Evolutionary conservation across 2,888 invertebrate genomes (phyloP), one percentile per base, ranked within the genome.

Genomic region (Pherbina coryleti): DNA sequence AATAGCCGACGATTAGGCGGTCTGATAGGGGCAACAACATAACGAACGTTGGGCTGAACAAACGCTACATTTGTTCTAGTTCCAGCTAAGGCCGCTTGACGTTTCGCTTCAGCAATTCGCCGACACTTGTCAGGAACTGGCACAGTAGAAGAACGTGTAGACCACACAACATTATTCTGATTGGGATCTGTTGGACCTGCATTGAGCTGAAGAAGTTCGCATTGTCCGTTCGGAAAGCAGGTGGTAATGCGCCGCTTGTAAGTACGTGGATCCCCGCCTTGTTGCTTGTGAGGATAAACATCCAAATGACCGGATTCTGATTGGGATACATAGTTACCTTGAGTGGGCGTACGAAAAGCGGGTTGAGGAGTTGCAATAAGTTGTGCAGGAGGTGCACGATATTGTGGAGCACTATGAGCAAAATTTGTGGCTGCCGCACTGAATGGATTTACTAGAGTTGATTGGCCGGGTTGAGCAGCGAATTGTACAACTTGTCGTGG

Each of bases 201-300:
- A 51, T 66, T 79, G 22, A 86, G 76, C 4, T 74, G 78, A 64
- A 79, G 44, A 14, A 79, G 80, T 67, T 84, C 83, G 70, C 87
- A 87, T 2, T 81, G 82, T 0, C 86, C 86, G 28, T 79, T 82
- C 0, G 82, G 78, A 17, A 80, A 79, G 37, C 87, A 87, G 37
- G 81, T 85, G 66, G 78, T 84, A 8, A 86, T 81, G 64, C 80
- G 66, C 25, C 88, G 86, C 17, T 82, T 78, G 80, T 79, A 86
- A 25, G 79, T 76, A 1, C 86, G 82, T 4, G 82, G 72, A 34
- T 84, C 85, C 0, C 85, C 86, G 0, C 80, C 74, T 5, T 70
- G 31, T 67, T 87, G 87, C 51, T 87, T 85, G 75, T 85, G 82
- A 53, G 82, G 64, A 76, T 82, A 86, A 5, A 67, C 77, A 72